Conservation (phyloP, 2,797 vertebrate species). For the Oophaga sylvatica region DNA sequence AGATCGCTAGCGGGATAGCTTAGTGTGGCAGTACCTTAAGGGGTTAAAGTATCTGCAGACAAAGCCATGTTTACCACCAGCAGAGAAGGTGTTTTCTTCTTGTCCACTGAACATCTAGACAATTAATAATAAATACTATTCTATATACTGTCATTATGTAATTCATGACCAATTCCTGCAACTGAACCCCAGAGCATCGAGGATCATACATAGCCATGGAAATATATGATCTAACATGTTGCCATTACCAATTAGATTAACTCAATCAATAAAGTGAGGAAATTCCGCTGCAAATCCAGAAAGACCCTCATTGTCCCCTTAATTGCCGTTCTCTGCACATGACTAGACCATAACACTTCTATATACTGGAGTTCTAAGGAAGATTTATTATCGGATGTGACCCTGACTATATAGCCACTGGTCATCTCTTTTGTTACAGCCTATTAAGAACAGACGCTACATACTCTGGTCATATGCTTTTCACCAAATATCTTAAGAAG, state of each 20-base stretch:
- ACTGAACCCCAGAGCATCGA: not conserved
- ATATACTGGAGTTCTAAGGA: not conserved
- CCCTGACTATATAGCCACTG: not conserved
- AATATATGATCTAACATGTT: not conserved
- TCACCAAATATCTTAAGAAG: not conserved
- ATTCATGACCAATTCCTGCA: not conserved
- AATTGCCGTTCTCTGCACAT: constrained; percentile 8
- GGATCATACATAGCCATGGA: not conserved
- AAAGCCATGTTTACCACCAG: too few relatives aligned
- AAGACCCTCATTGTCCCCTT: constrained; percentile 1
- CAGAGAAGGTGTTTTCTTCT: too few relatives aligned
- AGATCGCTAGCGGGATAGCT: too few relatives aligned
- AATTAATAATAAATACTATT: too few relatives aligned
- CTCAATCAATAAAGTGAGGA: not conserved
- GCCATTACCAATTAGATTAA: not conserved
- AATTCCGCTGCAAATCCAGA: not conserved
- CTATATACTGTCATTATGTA: not conserved
- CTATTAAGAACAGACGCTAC: not conserved
- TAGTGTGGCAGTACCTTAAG: too few relatives aligned
- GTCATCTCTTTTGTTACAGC: constrained; percentile 4
- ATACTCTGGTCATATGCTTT: constrained; percentile 32
- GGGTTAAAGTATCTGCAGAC: too few relatives aligned
- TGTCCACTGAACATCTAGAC: too few relatives aligned
- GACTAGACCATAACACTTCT: not conserved
- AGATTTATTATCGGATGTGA: not conserved